A percentile compares a stretch with the other conserved stretches of the same genome.
Conservation (phyloP, 2,113 vertebrate species). For the Lophura nycthemera region DNA sequence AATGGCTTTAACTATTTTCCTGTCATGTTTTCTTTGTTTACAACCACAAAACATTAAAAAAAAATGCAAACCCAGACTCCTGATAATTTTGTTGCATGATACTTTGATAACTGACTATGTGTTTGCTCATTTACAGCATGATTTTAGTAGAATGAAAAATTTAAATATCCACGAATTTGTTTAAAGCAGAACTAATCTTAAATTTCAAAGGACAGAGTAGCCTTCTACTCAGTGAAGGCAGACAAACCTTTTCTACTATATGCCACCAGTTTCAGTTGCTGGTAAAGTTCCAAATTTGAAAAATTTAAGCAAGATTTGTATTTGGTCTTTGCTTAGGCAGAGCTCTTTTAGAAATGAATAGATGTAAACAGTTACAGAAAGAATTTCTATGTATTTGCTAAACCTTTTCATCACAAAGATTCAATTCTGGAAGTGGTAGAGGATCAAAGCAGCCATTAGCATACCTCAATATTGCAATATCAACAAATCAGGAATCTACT, state of each 20-base stretch:
- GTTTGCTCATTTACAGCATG: neutral
- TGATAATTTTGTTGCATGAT: neutral
- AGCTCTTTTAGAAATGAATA: neutral
- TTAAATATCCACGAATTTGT: neutral
- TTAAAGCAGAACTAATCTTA: conserved; percentile 27
- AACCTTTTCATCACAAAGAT: neutral
- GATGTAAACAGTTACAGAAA: neutral
- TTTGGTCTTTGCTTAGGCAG: neutral
- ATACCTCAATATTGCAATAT: neutral
- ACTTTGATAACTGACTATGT: neutral
- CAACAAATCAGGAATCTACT: neutral
- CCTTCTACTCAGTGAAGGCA: neutral
- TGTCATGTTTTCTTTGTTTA: neutral
- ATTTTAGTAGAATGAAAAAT: neutral
- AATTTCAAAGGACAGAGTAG: neutral
- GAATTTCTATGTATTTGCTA: neutral
- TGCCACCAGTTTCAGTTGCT: conserved; percentile 2
- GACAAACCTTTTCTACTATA: conserved; percentile 15
- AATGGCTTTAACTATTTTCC: neutral
- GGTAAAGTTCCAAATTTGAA: neutral
- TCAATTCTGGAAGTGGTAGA: neutral
- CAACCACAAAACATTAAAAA: neutral
- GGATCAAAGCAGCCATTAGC: neutral
- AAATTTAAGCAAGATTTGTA: neutral
- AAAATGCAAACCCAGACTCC: neutral